Evolutionary conservation across 92 coral and sea anemone genomes (phyloP).

Genomic region (Zoanthus gigantus): DNA sequence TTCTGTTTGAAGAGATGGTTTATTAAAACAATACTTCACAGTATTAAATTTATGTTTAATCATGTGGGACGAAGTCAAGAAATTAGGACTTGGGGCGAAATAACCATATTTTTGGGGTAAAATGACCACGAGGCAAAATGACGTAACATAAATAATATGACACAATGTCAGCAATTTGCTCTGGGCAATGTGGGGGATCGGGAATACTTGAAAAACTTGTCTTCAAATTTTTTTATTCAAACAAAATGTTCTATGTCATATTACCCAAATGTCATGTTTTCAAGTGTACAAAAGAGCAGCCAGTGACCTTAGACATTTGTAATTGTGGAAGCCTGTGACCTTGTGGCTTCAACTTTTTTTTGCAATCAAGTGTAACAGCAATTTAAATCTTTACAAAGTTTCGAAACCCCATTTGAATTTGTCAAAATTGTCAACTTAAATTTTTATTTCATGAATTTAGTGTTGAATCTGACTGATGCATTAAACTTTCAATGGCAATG

Average conservation of each 20-base stretch:
- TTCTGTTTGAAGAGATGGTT: too few relatives aligned
- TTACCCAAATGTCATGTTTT: not conserved
- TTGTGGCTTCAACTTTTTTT: not conserved
- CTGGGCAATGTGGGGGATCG: not conserved
- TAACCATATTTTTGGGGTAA: too few relatives aligned
- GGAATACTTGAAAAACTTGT: slow-evolving; percentile 7
- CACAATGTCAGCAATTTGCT: not conserved
- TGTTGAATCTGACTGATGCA: slow-evolving; percentile 6
- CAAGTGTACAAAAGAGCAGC: too few relatives aligned
- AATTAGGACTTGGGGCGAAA: too few relatives aligned
- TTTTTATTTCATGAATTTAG: slow-evolving; percentile 16
- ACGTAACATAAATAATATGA: too few relatives aligned
- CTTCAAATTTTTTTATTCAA: slow-evolving; percentile 1
- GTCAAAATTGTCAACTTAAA: slow-evolving; percentile 1
- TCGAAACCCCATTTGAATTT: slow-evolving; percentile 1
- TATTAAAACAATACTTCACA: too few relatives aligned
- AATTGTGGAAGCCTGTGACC: slow-evolving; percentile 22
- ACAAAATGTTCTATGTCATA: not conserved
- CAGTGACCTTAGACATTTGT: not conserved
- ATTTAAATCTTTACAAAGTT: slow-evolving; percentile 14
- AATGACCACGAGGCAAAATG: too few relatives aligned
- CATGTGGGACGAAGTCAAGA: too few relatives aligned
- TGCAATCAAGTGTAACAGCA: slow-evolving; percentile 5
- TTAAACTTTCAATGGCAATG: not conserved
- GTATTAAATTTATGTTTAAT: too few relatives aligned